Evolutionary conservation across 2,113 vertebrate species (phyloP).

Genomic region (Phylloscopus trochiloides): DNA sequence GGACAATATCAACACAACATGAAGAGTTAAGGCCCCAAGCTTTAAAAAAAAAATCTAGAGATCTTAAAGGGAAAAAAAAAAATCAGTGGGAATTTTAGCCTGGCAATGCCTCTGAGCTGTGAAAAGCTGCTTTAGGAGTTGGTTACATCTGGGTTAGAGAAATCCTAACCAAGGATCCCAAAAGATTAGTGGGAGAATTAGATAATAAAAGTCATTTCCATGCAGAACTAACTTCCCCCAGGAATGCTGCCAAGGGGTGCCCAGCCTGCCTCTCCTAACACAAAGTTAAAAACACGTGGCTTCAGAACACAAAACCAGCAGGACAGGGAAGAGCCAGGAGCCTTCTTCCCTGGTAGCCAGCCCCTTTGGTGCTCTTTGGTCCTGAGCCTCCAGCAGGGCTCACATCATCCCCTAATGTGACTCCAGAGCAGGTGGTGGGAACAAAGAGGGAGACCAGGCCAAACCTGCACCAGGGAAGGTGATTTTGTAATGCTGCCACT

Average conservation of each 20-base stretch:
- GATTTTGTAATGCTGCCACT: neutral
- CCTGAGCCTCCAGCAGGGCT: neutral
- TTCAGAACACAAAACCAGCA: neutral
- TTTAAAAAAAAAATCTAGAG: neutral
- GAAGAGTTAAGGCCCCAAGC: neutral
- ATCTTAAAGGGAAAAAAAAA: neutral
- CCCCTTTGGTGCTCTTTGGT: neutral
- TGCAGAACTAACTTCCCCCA: neutral
- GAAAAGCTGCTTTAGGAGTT: constrained; percentile 38
- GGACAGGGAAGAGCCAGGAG: neutral
- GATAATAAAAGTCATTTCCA: neutral
- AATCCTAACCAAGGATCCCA: neutral
- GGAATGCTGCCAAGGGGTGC: neutral
- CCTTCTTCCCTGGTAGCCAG: neutral
- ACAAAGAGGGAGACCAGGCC: neutral
- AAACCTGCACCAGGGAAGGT: neutral
- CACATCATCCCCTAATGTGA: neutral
- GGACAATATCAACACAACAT: neutral
- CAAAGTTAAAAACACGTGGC: neutral
- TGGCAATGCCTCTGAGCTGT: constrained; percentile 1
- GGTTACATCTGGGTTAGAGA: neutral
- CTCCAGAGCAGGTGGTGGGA: neutral
- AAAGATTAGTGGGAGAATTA: constrained; percentile 1
- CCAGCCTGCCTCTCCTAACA: neutral
- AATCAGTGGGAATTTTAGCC: neutral